Percentiles rank a stretch among this genome's conserved stretches.
Conservation (phyloP, 2,113 vertebrate species). For the Notechis scutatus region DNA sequence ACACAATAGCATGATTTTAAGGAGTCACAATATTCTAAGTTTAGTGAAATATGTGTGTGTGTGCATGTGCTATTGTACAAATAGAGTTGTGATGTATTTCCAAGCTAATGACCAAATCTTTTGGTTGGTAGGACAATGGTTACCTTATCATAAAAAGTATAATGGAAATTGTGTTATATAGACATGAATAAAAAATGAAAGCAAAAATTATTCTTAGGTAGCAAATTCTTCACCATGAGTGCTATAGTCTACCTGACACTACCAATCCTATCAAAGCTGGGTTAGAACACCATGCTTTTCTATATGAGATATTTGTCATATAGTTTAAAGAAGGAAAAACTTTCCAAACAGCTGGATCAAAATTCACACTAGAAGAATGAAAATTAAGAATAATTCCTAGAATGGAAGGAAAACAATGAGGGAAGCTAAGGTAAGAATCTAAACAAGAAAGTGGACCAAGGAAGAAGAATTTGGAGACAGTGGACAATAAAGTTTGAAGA, state of each 20-base stretch:
- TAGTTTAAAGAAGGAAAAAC: not conserved
- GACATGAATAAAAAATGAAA: not conserved
- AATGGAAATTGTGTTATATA: not conserved
- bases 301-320: not conserved
- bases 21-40: not conserved
- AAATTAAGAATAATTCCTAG: not conserved
- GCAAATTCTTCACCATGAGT: not conserved
- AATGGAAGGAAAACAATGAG: not conserved
- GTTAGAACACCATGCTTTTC: not conserved
- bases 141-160: not conserved
- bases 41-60: not conserved
- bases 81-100: not conserved
- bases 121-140: not conserved
- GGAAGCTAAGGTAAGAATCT: not conserved
- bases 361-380: not conserved
- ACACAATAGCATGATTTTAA: slow-evolving; percentile 16
- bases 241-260: not conserved
- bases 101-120: not conserved
- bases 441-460: not conserved
- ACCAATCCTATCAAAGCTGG: not conserved
- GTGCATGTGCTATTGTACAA: not conserved
- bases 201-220: not conserved
- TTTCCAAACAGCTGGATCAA: not conserved
- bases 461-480: not conserved
- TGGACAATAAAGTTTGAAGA: not conserved